Percentiles rank a stretch among this genome's conserved stretches.
phyloP scores from a whole-genome alignment of 2,888 invertebrate genomes.

The Vesta saturnalis region DNA sequence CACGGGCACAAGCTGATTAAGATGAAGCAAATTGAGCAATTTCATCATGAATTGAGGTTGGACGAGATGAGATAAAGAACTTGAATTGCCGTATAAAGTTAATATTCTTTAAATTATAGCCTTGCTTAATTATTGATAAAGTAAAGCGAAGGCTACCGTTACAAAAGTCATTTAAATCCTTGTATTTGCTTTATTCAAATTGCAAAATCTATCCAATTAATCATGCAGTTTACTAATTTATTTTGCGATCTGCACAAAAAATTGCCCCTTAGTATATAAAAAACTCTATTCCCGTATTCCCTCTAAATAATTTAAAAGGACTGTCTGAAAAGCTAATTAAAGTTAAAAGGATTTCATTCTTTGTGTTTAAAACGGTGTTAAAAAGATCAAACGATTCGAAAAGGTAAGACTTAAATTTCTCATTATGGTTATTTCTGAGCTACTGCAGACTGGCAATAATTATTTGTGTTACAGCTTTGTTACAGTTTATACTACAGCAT shows the following conservation, averaged over 20 bases:
- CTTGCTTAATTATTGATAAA: conserved; percentile 38
- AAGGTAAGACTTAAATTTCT: conserved; percentile 39
- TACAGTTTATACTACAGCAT: too few species aligned
- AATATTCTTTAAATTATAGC: conserved; percentile 42
- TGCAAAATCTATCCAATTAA: background rate
- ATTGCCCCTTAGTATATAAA: conserved; percentile 11
- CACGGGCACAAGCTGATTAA: conserved; percentile 45
- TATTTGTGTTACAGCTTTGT: conserved; percentile 36
- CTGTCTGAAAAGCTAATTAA: conserved; percentile 35
- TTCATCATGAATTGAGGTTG: conserved; percentile 45
- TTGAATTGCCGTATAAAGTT: conserved; percentile 38
- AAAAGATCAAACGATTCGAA: conserved; percentile 39
- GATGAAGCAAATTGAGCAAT: conserved; percentile 47
- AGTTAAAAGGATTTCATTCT: conserved; percentile 38
- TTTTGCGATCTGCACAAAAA: too few species aligned
- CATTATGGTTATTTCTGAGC: conserved; percentile 34
- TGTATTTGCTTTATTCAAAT: conserved; percentile 20
- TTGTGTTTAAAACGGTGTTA: conserved; percentile 36
- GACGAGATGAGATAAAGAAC: conserved; percentile 43
- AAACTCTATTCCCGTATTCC: conserved; percentile 17
- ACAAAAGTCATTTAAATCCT: conserved; percentile 16
- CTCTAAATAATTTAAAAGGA: conserved; percentile 22
- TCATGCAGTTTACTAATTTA: too few species aligned
- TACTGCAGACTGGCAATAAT: conserved; percentile 33
- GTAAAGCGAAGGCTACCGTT: conserved; percentile 17